A percentile compares a stretch with the other conserved stretches of the same genome.
Conservation (phyloP, 2,113 vertebrate genomes). For the Rhynchopsitta pachyrhyncha region DNA sequence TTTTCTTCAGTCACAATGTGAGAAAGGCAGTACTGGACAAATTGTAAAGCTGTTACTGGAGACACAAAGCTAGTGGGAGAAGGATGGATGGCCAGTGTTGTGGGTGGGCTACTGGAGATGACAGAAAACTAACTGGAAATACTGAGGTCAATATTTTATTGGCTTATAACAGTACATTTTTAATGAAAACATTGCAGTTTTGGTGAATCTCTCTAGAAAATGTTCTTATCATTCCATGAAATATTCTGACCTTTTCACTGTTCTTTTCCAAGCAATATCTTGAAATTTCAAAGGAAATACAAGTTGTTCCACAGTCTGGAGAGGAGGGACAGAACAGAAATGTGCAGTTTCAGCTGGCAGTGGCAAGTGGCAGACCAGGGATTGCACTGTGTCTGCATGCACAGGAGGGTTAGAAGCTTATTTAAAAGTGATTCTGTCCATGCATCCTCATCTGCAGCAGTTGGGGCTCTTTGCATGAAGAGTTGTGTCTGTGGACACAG, state of each 20-base stretch:
- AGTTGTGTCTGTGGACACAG: fast-evolving
- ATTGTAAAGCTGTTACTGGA: background rate
- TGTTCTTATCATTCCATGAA: background rate
- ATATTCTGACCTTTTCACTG: background rate
- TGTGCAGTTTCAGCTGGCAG: background rate
- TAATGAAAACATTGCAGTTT: background rate
- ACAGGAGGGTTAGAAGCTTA: background rate
- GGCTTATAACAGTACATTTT: background rate
- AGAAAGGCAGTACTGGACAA: background rate
- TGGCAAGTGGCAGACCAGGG: background rate
- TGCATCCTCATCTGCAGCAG: background rate
- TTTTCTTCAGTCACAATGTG: background rate
- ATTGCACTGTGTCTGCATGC: background rate
- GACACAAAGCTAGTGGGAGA: background rate
- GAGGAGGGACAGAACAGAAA: background rate
- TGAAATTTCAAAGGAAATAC: background rate
- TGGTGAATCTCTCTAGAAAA: background rate
- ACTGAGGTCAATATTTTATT: background rate
- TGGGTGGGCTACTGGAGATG: background rate
- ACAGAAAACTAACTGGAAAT: background rate
- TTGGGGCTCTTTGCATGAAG: background rate
- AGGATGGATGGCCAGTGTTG: background rate
- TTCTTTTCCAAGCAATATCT: background rate
- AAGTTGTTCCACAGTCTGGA: background rate
- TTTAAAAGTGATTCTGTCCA: background rate